Base-by-base conservation (phyloP, 2,113 vertebrate species). In the Sarotherodon lohbergeri region DNA sequence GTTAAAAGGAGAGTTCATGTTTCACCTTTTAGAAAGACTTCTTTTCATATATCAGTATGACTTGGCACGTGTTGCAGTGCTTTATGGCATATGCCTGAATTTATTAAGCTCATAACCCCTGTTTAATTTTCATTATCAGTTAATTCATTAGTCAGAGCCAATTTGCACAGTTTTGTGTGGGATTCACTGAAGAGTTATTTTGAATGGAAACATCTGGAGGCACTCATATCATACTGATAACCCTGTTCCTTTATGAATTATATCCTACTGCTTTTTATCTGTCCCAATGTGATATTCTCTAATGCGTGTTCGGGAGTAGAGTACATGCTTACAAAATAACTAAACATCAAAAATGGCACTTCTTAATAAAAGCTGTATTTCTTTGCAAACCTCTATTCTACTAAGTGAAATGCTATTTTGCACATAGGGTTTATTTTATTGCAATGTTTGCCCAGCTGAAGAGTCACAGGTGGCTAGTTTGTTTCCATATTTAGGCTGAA, bases 171-270 rank as follows among this genome's bases (percentile, higher is more conserved):
- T 36, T 89, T 82, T 92, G 85, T 90, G 89, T 89, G 61, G 36
- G 87, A 91, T 16, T 92, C 56, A 90, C 80, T 63, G 59, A 83
- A 57, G 89, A 82, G 61, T 85, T 84, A 84, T 80, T 91, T 86
- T 90, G 73, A 93, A 91, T 73, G 48, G 88, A 88, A 90, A 94
- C 92, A 94, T 94, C 92, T 95, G 92, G 88, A 86, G 79, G 76
- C 82, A 81, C 80, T 91, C 48, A 81, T 50, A 81, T 87, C 76
- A 87, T 39, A 81, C 82, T 39, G 81, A 81, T 86, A 81, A 63
- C 78, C 55, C 63, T 9, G 32, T 83, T 76, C 68, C 88, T 83
- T 89, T 92, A 89, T 86, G 86, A 82, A 85, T 90, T 89, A 66
- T 87, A 91, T 24, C 91, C 56, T 90, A 81, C 86, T 85, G 32